A percentile compares a stretch with the other conserved stretches of the same genome.
Evolutionary conservation across 2,888 invertebrate species (phyloP).

Genomic region (Heliconius erato): DNA sequence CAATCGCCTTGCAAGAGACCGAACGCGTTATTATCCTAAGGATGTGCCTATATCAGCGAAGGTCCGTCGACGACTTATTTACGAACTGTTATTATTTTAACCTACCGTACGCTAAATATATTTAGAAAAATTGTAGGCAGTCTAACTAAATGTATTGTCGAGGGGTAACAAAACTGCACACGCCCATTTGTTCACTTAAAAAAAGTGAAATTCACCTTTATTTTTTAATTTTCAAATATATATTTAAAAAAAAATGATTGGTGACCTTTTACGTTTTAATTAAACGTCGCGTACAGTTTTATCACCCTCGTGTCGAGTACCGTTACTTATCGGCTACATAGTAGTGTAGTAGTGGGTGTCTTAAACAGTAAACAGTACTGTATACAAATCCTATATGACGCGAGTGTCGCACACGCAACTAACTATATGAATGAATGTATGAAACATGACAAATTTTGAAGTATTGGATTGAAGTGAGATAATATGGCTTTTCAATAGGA

Average conservation of each 20-base stretch:
- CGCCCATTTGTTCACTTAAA: neutral
- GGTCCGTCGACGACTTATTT: conserved; percentile 46
- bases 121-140: conserved; percentile 72
- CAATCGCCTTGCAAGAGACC: conserved; percentile 25
- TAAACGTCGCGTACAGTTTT: conserved; percentile 37
- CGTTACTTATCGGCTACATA: conserved; percentile 50
- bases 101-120: conserved; percentile 76
- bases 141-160: conserved; percentile 74
- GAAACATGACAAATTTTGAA: conserved; percentile 13
- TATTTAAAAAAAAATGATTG: neutral
- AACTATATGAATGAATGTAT: neutral
- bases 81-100: conserved; percentile 59
- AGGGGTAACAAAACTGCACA: conserved; percentile 65
- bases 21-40: conserved; percentile 33
- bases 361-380: conserved; percentile 16
- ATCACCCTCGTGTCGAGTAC: conserved; percentile 61
- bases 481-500: neutral
- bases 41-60: conserved; percentile 24
- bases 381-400: conserved; percentile 11
- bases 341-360: conserved; percentile 34
- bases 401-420: conserved; percentile 41
- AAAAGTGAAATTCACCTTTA: neutral
- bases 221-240: conserved; percentile 14
- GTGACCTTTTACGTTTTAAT: neutral
- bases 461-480: neutral